Base-by-base conservation (phyloP, 1,140 invertebrate species). In the Drosophila neocordata region DNA sequence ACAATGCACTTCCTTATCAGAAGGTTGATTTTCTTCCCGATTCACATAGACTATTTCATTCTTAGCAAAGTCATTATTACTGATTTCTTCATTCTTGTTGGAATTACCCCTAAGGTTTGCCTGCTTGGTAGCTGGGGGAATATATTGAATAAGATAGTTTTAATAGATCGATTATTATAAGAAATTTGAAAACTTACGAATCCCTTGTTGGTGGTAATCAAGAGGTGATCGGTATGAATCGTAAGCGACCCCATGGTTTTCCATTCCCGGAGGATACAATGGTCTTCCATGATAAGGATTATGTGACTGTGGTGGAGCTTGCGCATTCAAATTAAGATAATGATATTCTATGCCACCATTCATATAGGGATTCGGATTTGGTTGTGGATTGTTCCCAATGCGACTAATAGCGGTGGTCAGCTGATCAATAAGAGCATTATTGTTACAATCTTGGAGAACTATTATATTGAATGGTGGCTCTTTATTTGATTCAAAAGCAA, bases 391-490 rank as follows among this genome's bases (percentile, higher is more conserved):
- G 0, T 37, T 31, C 12, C 53, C 65, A 0, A 11, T 38, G 0
- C 13, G 15, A 0, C 7, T 22, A 9, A 87, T 57, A 6, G 69
- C 79, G 0, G 15, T 11, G 0, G 68, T 58, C 1, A 88, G 18
- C 18, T 87, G 82, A 15, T 82, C 66, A 6, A 87, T 61, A 0
- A 87, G 20, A 0, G 41, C 31, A 22, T 48, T 56, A 7, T 65
- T 73, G 6, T 88, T 57, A 20, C 63, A 59, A 38, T 83, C 75
- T 37, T 82, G 83, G 8, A 87, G 53, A 41, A 87, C 79, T 5
- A 87, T 82, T 13, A 87, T 72, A 27, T 58, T 87, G 9, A 72
- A 52, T 4, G 67, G 20, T 4, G 51, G 8, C 31, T 15, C 0
- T 11, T 53, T 41, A 5, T 9, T 8, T 15, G n/a, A 11, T 18